Conservation (phyloP, 2,888 invertebrate species). For the Mythimna lalbum region DNA sequence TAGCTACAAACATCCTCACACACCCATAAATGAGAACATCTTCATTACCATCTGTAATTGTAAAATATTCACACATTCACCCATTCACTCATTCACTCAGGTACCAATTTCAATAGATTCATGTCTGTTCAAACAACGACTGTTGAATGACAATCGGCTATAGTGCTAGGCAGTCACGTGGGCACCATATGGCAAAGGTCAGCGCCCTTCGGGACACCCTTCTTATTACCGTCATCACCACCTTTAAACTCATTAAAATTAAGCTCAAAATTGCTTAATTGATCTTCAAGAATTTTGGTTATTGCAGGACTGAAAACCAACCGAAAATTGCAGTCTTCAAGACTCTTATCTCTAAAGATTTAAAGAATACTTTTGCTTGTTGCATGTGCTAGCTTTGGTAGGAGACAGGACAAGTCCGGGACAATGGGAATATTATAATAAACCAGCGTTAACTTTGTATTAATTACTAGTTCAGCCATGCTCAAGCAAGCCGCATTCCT, state of each 20-base stretch:
- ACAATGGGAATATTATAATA: constrained; percentile 73
- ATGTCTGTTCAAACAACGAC: constrained; percentile 59
- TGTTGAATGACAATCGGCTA: constrained; percentile 70
- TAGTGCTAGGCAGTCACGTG: constrained; percentile 69
- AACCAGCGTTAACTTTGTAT: constrained; percentile 62
- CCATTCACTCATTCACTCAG: constrained; percentile 42
- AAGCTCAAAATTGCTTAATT: constrained; percentile 29
- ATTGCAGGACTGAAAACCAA: constrained; percentile 15
- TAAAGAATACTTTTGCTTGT: constrained; percentile 15
- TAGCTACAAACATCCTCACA: constrained; percentile 13
- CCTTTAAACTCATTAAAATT: not conserved
- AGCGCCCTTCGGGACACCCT: constrained; percentile 72
- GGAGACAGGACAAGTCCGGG: constrained; percentile 63
- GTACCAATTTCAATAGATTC: constrained; percentile 59
- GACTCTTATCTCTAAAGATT: not conserved
- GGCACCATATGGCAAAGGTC: constrained; percentile 75
- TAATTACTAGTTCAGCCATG: constrained; percentile 58
- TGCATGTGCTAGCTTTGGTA: not conserved
- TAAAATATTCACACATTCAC: constrained; percentile 33
- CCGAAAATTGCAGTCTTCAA: constrained; percentile 1
- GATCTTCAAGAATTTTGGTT: not conserved
- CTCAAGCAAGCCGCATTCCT: constrained; percentile 51
- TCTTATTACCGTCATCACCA: constrained; percentile 27
- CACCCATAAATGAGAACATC: constrained; percentile 48
- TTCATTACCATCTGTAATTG: constrained; percentile 50